Conservation (phyloP, 1,140 invertebrate genomes). For the Cydia pomonella region DNA sequence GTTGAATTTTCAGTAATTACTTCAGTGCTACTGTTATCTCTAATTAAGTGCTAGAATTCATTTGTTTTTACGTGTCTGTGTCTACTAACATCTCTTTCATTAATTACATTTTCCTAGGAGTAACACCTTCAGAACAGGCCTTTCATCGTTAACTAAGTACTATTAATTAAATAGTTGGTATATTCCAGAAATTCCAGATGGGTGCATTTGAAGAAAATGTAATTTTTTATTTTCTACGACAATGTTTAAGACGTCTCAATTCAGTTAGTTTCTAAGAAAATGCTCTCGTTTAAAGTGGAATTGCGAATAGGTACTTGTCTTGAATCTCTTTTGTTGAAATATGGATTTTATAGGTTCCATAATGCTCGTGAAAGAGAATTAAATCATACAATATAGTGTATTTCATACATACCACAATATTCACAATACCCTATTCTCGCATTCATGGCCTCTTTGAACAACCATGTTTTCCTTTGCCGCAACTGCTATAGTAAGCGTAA, state of each 20-base stretch:
- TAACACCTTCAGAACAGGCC: neutral
- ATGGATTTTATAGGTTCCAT: neutral
- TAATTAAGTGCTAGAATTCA: neutral
- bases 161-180: neutral
- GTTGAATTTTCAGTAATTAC: neutral
- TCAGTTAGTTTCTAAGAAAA: neutral
- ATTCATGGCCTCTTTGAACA: neutral
- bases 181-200: neutral
- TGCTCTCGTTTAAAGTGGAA: neutral
- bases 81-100: neutral
- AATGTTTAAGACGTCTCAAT: neutral
- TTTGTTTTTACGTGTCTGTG: neutral
- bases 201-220: neutral
- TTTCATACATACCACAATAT: neutral
- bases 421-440: slow-evolving; percentile 14
- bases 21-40: neutral
- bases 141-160: neutral
- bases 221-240: slow-evolving; percentile 6
- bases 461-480: slow-evolving; percentile 7
- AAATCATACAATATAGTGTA: neutral
- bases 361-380: slow-evolving; percentile 1
- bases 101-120: neutral
- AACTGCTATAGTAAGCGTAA: slow-evolving; percentile 8
- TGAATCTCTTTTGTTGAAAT: neutral
- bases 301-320: neutral